A percentile compares a stretch with the other conserved stretches of the same genome.
phyloP scores from a whole-genome alignment of 2,113 vertebrate genomes.

The Salvator merianae region DNA sequence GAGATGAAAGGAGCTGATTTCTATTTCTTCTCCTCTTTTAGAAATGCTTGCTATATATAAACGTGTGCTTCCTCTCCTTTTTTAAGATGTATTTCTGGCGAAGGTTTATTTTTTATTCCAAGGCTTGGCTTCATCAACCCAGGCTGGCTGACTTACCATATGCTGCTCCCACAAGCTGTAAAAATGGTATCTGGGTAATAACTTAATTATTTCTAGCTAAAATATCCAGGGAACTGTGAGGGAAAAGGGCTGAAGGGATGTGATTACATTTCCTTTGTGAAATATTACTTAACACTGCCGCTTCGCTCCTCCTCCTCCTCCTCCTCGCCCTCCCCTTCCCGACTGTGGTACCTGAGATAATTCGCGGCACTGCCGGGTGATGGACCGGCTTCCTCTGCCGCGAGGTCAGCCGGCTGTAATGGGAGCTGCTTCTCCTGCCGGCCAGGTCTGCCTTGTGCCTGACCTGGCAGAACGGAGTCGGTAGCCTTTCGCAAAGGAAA shows the following conservation, averaged over 20 bases:
- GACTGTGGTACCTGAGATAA: neutral
- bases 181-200: slow-evolving; percentile 16
- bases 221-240: slow-evolving; percentile 13
- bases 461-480: neutral
- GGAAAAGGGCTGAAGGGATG: neutral
- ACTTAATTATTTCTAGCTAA: slow-evolving; percentile 27
- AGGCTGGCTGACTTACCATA: slow-evolving; percentile 24
- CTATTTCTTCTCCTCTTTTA: neutral
- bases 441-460: neutral
- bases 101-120: neutral
- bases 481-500: neutral
- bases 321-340: neutral
- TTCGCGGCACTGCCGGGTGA: neutral
- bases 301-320: neutral
- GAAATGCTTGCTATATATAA: slow-evolving; percentile 10
- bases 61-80: neutral
- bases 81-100: neutral
- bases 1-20: slow-evolving; percentile 27
- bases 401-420: neutral
- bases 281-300: neutral
- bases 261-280: neutral
- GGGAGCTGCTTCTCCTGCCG: neutral
- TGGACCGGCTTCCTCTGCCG: neutral
- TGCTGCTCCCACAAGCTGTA: slow-evolving; percentile 11
- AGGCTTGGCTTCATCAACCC: neutral